phyloP scores from a whole-genome alignment of 92 coral and sea anemone genomes.

The Zoanthus sociatus region DNA sequence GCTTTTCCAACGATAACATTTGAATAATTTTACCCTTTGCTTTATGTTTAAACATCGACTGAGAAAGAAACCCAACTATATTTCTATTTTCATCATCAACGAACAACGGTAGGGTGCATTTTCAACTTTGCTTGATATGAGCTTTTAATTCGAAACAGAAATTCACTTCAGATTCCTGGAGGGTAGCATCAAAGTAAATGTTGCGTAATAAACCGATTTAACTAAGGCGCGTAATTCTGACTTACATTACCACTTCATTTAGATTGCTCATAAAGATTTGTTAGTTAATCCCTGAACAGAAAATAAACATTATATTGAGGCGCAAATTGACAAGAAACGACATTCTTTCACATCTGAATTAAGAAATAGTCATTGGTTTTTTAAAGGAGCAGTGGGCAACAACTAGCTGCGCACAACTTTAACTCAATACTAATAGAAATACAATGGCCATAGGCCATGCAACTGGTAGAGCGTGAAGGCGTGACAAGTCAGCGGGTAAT shows the following conservation, averaged over 20 bases:
- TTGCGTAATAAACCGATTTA: not conserved
- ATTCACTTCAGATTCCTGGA: not conserved
- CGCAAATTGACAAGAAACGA: not conserved
- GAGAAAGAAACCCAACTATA: not conserved
- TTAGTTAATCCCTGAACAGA: constrained; percentile 13
- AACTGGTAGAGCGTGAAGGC: too few species aligned
- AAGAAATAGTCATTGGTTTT: not conserved
- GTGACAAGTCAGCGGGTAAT: not conserved
- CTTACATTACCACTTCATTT: constrained; percentile 2
- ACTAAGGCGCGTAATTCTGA: not conserved
- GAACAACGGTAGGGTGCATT: not conserved
- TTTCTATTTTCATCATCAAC: not conserved
- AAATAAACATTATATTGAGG: not conserved
- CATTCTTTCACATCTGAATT: not conserved
- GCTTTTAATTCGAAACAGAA: not conserved
- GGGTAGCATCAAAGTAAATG: not conserved
- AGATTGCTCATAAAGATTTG: constrained; percentile 27
- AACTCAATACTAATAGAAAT: too few species aligned
- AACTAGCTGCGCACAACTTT: too few species aligned
- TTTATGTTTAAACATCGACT: not conserved
- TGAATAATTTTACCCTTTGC: not conserved
- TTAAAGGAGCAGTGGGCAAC: not conserved
- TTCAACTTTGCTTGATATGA: not conserved
- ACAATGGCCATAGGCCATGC: too few species aligned
- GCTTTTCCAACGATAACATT: not conserved